Percentiles rank a stretch among this genome's conserved stretches.
Conservation (phyloP, 1,140 invertebrate species). For the Bombyx mandarina region DNA sequence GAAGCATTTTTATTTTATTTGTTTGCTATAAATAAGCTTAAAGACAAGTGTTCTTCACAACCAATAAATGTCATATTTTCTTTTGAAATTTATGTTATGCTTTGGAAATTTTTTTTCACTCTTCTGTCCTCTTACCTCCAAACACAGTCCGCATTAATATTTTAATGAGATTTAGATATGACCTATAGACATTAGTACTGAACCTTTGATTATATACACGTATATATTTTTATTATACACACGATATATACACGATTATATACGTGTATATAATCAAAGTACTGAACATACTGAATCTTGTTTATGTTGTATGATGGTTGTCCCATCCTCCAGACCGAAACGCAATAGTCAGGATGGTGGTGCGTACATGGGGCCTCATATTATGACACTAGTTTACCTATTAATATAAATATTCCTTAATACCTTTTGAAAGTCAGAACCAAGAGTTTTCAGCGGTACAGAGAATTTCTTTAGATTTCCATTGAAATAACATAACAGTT, state of each 20-base stretch:
- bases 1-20: constrained; percentile 2
- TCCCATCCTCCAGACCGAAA: not conserved
- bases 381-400: not conserved
- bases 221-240: too few species aligned
- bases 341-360: not conserved
- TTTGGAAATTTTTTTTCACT: too few species aligned
- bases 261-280: not conserved
- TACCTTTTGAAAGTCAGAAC: constrained; percentile 59
- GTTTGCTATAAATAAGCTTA: not conserved
- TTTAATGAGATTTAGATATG: too few species aligned
- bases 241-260: not conserved
- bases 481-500: constrained; percentile 40
- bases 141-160: too few species aligned
- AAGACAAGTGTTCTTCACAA: too few species aligned
- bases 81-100: too few species aligned
- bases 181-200: not conserved
- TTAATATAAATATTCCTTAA: not conserved
- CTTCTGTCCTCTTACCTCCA: too few species aligned
- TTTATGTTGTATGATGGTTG: not conserved
- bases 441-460: constrained; percentile 40
- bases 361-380: not conserved
- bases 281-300: not conserved
- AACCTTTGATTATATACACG: not conserved
- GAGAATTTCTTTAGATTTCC: constrained; percentile 42
- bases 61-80: too few species aligned